A percentile compares a stretch with the other conserved stretches of the same genome.
These are phyloP conservation scores for Lytechinus variegatus DNA, from an alignment of 35 echinoderm and acorn worm species.

Conservation along the genomic window DNA sequence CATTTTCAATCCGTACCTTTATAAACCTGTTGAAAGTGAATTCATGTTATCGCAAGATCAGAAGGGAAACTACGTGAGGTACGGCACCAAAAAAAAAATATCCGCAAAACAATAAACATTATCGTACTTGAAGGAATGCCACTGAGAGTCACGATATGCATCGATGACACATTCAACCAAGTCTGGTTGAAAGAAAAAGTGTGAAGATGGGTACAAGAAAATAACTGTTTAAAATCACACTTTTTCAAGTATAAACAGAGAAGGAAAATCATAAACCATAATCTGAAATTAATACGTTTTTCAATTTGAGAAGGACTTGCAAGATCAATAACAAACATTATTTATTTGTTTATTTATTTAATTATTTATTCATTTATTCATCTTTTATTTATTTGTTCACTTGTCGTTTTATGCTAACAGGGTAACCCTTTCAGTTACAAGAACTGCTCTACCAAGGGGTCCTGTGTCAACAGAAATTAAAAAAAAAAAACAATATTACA, in stretches of 20 bases:
- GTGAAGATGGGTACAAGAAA: background rate
- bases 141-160: background rate
- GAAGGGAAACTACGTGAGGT: background rate
- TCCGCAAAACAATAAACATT: conserved; percentile 2
- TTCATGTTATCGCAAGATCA: background rate
- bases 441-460: no score
- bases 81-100: background rate
- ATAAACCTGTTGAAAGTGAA: background rate
- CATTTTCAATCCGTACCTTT: background rate
- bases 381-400: no score
- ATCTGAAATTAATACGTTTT: background rate
- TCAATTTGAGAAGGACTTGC: background rate
- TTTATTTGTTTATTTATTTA: no score
- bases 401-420: no score
- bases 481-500: no score
- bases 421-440: no score
- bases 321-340: background rate
- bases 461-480: no score
- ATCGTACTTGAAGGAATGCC: background rate
- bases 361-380: no score
- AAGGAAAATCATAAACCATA: background rate
- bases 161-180: background rate
- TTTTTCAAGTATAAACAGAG: background rate
- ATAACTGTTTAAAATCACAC: background rate
- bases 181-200: background rate